Conservation (phyloP, 1,140 invertebrate genomes). For the Drosophila novamexicana region DNA sequence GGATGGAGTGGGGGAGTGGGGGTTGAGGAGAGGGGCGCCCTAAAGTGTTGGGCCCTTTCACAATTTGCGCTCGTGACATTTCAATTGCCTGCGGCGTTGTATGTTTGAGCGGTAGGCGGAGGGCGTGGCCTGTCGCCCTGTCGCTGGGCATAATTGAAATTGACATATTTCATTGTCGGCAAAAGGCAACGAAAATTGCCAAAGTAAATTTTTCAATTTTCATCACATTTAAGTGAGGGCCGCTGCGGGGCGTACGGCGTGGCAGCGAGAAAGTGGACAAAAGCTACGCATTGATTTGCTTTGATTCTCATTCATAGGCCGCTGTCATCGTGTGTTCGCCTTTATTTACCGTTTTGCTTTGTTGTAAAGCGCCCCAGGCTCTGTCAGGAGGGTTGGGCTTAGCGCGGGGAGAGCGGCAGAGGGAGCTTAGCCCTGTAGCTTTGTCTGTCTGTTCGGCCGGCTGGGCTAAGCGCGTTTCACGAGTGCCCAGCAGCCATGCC, state of each 20-base stretch:
- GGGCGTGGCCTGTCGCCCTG: conserved; percentile 28
- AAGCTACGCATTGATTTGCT: conserved; percentile 67
- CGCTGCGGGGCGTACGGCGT: neutral
- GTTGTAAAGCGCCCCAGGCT: conserved; percentile 51
- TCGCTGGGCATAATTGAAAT: conserved; percentile 68
- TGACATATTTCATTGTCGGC: conserved; percentile 75
- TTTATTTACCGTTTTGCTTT: conserved; percentile 70
- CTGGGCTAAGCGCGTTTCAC: conserved; percentile 49
- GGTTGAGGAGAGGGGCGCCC: neutral
- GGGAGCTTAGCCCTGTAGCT: conserved; percentile 57
- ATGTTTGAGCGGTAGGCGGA: neutral
- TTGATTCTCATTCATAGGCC: conserved; percentile 74
- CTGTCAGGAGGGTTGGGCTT: neutral
- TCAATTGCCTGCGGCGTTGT: conserved; percentile 56
- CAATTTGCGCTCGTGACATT: conserved; percentile 35
- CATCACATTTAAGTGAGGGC: conserved; percentile 48
- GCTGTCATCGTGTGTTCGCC: conserved; percentile 49
- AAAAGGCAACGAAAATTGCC: conserved; percentile 62
- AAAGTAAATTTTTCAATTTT: conserved; percentile 81
- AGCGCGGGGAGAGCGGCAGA: neutral
- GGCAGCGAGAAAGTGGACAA: conserved; percentile 11
- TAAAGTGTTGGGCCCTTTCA: conserved; percentile 15
- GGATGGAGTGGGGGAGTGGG: too few species aligned
- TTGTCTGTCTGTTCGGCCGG: conserved; percentile 46
- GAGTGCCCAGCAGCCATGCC: conserved; percentile 30